These are phyloP conservation scores for Drosophila suboccidentalis DNA, from an alignment of 2,888 invertebrate genomes.

Conservation along the genomic window DNA sequence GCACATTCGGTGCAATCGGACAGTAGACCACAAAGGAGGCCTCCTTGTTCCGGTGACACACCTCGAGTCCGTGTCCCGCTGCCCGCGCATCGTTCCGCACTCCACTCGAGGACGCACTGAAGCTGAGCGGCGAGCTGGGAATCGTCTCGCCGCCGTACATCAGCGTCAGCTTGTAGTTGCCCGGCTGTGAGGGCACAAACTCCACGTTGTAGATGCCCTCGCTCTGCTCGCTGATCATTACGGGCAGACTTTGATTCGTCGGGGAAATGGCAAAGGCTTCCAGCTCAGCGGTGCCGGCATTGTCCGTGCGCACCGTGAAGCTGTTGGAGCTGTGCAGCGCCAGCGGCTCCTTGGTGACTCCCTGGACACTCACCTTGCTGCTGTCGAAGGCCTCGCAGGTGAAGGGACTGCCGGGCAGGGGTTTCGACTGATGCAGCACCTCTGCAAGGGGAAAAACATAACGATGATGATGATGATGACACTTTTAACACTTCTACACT, in stretches of 20 bases:
- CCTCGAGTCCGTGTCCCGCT: slow-evolving; percentile 89
- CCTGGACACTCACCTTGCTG: slow-evolving; percentile 92
- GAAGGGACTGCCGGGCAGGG: slow-evolving; percentile 96
- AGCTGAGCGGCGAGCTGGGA: slow-evolving; percentile 87
- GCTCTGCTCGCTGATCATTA: slow-evolving; percentile 91
- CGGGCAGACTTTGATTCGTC: slow-evolving; percentile 92
- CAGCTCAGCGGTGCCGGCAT: slow-evolving; percentile 93
- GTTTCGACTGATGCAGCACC: slow-evolving; percentile 95
- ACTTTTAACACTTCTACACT: slow-evolving; percentile 39
- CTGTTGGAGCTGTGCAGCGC: slow-evolving; percentile 93
- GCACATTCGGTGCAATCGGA: slow-evolving; percentile 88
- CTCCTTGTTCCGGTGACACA: slow-evolving; percentile 90
- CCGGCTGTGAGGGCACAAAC: slow-evolving; percentile 94
- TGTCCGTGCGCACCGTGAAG: slow-evolving; percentile 92
- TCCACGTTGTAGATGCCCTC: slow-evolving; percentile 91
- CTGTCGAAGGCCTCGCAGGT: slow-evolving; percentile 97
- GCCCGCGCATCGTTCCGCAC: slow-evolving; percentile 87
- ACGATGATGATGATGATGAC: too few relatives aligned
- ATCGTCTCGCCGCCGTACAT: slow-evolving; percentile 89
- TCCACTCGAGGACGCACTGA: slow-evolving; percentile 88
- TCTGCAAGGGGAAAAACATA: slow-evolving; percentile 86
- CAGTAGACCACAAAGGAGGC: slow-evolving; percentile 89
- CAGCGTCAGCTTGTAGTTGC: slow-evolving; percentile 88
- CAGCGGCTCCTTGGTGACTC: slow-evolving; percentile 91
- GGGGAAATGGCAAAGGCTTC: slow-evolving; percentile 96